Conservation (phyloP, 2,797 vertebrate genomes). For the Rhinoraja longicauda region DNA sequence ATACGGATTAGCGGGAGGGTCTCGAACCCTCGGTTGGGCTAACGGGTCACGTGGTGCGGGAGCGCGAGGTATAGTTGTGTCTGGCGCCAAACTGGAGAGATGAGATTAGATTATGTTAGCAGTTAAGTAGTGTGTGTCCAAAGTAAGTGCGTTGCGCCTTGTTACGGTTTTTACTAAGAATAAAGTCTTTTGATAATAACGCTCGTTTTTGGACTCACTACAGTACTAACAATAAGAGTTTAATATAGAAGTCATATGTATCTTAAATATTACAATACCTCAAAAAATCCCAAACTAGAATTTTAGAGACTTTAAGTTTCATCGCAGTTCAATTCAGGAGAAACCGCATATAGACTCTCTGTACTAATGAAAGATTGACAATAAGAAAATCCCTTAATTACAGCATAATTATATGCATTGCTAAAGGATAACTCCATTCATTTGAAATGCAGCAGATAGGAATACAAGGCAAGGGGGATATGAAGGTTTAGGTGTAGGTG, state of each 20-base stretch:
- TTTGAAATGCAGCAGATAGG: background rate
- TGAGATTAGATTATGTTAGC: no score
- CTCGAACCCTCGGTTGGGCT: no score
- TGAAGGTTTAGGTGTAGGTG: no score
- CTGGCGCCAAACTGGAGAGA: no score
- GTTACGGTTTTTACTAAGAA: no score
- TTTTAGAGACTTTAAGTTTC: background rate
- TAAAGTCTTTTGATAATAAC: no score
- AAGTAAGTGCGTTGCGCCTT: no score
- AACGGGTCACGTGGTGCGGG: no score
- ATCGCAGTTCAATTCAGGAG: background rate
- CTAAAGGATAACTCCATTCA: background rate
- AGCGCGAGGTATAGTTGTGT: no score
- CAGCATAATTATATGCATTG: background rate
- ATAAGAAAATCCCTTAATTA: background rate
- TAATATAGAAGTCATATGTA: background rate
- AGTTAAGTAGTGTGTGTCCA: no score
- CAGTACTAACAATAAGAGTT: background rate
- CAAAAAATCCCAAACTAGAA: background rate
- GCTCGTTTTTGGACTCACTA: no score
- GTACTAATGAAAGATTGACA: background rate
- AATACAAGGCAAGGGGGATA: background rate
- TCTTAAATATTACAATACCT: background rate
- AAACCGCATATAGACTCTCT: background rate
- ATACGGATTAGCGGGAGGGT: no score